phyloP scores from a whole-genome alignment of 2,797 vertebrate genomes.

The Syndactyla subalaris region DNA sequence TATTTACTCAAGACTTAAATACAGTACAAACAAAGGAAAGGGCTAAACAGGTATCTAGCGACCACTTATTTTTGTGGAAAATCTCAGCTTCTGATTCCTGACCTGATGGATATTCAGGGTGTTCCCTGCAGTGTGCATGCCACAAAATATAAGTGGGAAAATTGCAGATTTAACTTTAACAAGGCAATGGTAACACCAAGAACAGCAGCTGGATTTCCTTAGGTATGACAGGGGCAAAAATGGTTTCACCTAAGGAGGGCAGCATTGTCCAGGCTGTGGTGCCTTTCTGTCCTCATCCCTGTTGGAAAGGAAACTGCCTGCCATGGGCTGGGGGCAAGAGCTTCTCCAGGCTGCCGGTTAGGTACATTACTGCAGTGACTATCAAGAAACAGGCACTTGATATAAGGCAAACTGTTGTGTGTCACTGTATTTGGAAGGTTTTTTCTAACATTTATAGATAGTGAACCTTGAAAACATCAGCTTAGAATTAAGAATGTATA shows the following conservation, averaged over 20 bases:
- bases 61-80: neutral
- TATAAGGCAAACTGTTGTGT: neutral
- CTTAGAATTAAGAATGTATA: neutral
- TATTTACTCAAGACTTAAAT: neutral
- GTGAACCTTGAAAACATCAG: neutral
- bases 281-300: neutral
- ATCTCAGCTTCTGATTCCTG: neutral
- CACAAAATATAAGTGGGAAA: neutral
- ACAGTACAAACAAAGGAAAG: neutral
- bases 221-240: neutral
- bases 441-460: neutral
- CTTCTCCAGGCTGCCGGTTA: neutral
- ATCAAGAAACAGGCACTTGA: neutral
- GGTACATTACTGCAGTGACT: neutral
- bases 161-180: neutral
- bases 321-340: rapidly evolving
- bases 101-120: neutral
- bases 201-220: neutral
- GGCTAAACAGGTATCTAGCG: neutral
- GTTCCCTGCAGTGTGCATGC: neutral
- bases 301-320: neutral
- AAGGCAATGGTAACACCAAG: neutral
- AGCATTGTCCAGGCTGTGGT: rapidly evolving
- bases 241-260: neutral
- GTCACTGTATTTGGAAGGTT: neutral